Base-by-base conservation (phyloP, 2,797 vertebrate species). In the Poeciliopsis turneri region DNA sequence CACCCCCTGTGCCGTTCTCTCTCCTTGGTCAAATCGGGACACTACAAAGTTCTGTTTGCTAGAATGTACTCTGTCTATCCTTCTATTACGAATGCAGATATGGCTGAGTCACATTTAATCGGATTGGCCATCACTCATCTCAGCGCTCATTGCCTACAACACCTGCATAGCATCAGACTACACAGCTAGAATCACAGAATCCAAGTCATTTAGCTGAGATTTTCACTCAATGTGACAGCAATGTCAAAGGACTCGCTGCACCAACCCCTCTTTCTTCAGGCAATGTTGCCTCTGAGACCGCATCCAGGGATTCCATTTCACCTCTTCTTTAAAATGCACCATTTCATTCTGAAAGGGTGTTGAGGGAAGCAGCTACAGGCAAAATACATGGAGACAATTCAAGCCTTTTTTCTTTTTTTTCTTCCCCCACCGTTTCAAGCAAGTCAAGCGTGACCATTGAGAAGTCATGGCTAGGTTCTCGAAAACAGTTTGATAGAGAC, bases 61-160 rank as follows among this genome's bases (percentile, higher is more conserved):
- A 77, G 68, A 76, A 79, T 64, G 64, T 51, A 43, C 53, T 69
- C 51, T 79, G 81, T 90, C 82, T 80, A 73, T 85, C 87, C 81
- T 86, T 33, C 55, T 33, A 91, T 93, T 89, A 89, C 84, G 82
- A 86, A 89, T 91, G 90, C 86, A 93, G 90, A 93, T 90, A 77
- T 81, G 76, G 87, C 87, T 71, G 81, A 89, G 90, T 92, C 87
- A 75, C 83, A 84, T 88, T 92, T 87, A 84, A 91, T 94, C 80
- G 82, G 66, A 49, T 66, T 2, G 15, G 70, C 75, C 74, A 86
- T 84, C 92, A 84, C 66, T 94, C 87, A 88, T 8, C 72, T 77
- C 46, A 2, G 59, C 6, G 0, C 78, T 79, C 70, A 41, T 47
- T 69, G 78, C 30, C 15, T 82, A 80, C 72, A 71, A 80, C 75